Base-by-base conservation (phyloP, 2,888 invertebrate genomes). In the Latheticus oryzae region DNA sequence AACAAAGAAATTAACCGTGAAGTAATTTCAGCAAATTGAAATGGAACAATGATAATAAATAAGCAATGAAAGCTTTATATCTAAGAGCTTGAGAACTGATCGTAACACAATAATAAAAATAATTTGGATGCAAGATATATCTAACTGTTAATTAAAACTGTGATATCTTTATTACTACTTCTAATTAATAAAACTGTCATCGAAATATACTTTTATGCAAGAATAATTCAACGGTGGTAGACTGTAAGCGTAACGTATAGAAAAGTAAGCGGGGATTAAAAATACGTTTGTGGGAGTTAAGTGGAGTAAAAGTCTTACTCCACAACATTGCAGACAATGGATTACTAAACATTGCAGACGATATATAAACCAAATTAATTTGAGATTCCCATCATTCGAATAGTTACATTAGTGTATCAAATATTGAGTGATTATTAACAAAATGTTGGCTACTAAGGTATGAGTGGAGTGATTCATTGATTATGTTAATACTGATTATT, bases 281-380 rank as follows among this genome's bases (percentile, higher is more conserved):
- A 52, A 52, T 12, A 61, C 32, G 55, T 48, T 53, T 63, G 76
- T 76, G 76, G 75, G 75, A 76, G 74, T 69, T 63, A 68, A 67
- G 62, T 70, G 62, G 70, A 73, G 74, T 74, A 75, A 74, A 73
- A 76, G 74, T 75, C 67, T 72, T 74, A 71, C 74, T 71, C 71
- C 67, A 75, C 68, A 70, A 71, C 73, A 72, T 72, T 74, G 73
- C 72, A 73, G 70, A 76, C 76, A 76, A 76, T 75, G 67, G 76
- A 70, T 76, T 77, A 74, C 75, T 70, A 76, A 77, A 76, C 74
- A 69, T 65, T 63, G 60, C 61, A 53, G 62, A 67, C 65, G 60
- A 64, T 76, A 77, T 77, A 77, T 76, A 77, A 76, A 73, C 70
- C 70, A 73, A 75, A 76, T 72, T 73, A 72, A 70, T 73, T 73